Evolutionary conservation across 2,888 invertebrate species (phyloP).

Genomic region (Lasioglossum zephyrum): DNA sequence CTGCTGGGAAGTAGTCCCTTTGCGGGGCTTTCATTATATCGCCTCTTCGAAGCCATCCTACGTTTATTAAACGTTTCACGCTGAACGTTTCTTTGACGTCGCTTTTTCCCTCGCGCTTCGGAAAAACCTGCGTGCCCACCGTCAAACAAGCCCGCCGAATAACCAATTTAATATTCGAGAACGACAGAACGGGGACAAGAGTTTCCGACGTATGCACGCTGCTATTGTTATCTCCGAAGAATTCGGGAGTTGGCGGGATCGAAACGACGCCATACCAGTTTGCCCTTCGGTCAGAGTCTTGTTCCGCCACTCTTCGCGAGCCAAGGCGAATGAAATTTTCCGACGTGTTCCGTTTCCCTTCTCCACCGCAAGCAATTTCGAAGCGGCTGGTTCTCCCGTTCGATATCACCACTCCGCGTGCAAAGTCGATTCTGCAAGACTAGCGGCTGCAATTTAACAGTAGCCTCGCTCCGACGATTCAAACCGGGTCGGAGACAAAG

Average conservation of each 20-base stretch:
- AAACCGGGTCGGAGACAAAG: background rate
- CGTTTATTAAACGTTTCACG: constrained; percentile 41
- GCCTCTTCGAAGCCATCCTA: constrained; percentile 17
- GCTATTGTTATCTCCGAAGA: background rate
- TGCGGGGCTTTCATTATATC: constrained; percentile 37
- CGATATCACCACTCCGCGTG: background rate
- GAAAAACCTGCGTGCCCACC: background rate
- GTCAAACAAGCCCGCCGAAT: background rate
- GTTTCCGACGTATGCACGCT: background rate
- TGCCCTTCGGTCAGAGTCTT: background rate
- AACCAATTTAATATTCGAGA: background rate
- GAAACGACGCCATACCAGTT: background rate
- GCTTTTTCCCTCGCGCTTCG: background rate
- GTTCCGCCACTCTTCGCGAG: background rate
- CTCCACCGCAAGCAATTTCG: background rate
- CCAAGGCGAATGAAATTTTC: background rate
- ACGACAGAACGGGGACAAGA: no score
- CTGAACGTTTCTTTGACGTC: constrained; percentile 25
- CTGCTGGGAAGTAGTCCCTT: constrained; percentile 37
- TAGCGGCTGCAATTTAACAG: background rate
- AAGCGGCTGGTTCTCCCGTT: background rate
- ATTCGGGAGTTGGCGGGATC: background rate
- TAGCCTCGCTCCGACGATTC: background rate
- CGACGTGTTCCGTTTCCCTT: background rate
- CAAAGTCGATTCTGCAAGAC: background rate